Base-by-base conservation (phyloP, 23 tunicate species). In the Halocynthia aurantium region DNA sequence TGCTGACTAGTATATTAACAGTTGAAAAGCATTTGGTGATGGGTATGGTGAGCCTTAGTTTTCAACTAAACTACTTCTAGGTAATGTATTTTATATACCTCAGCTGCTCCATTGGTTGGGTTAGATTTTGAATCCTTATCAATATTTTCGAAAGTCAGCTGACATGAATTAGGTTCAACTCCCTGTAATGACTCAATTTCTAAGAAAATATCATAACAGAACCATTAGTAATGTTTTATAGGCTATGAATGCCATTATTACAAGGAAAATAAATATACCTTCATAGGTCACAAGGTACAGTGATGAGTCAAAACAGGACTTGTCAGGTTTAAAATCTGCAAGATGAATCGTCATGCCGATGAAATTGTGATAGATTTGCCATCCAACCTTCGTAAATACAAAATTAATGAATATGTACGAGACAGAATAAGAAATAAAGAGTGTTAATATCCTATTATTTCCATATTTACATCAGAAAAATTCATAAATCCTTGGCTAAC, bases 341-440 rank as follows among this genome's bases (percentile, higher is more conserved):
- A 85, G 79, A 56, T 85, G 80, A 7, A 71, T 78, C 31, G 84
- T 74, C 53, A 85, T 77, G 9, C 89, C 89, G 55, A 85, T 78
- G 22, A 85, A 79, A 62, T 69, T 71, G 52, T 85, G 82, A 57
- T 71, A 55, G 5, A 78, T 68, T 71, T 85, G 89, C 89, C 89
- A 85, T 57, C 69, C 77, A 55, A 85, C 71, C 89, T 85, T 53
- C 0, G 57, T 6, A 77, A 77, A 49, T 56, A 75, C 67, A 56
- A 11, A 58, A 15, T 58, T 4, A 15, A 58, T 13, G 2, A 13
- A 1, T 58, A 58, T 58, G 64, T 60, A 15, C 64, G 64, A n/a
- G 64, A 57, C 62, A 57, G 13, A 57, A 12, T 57, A 13, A 57
- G 13, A 12, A 57, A 57, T 57, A 57, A 60, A 31, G n/a, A 12